Evolutionary conservation across 2,113 vertebrate species (phyloP).

Genomic region (Uria aalge): DNA sequence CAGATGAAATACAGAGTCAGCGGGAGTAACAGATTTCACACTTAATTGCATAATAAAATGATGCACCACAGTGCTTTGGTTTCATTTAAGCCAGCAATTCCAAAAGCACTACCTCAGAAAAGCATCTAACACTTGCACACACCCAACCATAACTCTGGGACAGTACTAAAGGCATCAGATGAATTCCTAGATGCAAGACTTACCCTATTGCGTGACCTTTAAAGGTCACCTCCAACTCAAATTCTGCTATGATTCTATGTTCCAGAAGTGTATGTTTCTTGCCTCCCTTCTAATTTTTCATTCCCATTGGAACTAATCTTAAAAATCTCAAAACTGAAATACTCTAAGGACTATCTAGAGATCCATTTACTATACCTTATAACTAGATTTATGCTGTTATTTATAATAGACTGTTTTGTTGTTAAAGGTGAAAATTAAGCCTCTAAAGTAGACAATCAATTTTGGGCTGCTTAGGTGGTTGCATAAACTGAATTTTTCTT

Average conservation of each 20-base stretch:
- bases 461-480: background rate
- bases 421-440: background rate
- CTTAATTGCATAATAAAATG: background rate
- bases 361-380: background rate
- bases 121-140: background rate
- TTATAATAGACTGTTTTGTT: background rate
- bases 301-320: background rate
- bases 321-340: background rate
- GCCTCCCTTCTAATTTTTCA: background rate
- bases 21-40: background rate
- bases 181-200: background rate
- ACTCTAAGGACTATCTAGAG: background rate
- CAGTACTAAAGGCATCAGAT: background rate
- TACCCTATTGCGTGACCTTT: background rate
- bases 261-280: background rate
- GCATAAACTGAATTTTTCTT: background rate
- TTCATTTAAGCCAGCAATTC: background rate
- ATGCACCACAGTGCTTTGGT: background rate
- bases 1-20: background rate
- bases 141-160: background rate
- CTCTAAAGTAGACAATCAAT: background rate
- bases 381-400: background rate
- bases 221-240: background rate
- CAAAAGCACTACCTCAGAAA: background rate
- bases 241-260: background rate